Conservation (phyloP, 2,888 invertebrate genomes). For the Nomada hirtipes region DNA sequence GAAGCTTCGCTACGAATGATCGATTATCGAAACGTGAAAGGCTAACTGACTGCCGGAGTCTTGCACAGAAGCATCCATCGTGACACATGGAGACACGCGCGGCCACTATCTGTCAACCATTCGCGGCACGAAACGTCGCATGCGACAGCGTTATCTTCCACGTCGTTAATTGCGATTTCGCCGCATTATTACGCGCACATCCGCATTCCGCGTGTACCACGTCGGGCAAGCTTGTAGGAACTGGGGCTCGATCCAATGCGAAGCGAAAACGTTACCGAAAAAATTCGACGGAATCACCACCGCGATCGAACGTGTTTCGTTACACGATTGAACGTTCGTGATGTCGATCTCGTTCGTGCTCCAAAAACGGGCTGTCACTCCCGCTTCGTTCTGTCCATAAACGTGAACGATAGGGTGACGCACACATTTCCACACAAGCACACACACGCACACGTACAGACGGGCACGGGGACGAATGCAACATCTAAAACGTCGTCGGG, state of each 20-base stretch:
- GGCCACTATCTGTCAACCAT: slow-evolving; percentile 66
- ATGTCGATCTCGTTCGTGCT: neutral
- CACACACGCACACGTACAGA: neutral
- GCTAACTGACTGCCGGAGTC: slow-evolving; percentile 2
- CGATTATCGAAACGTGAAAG: neutral
- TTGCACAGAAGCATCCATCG: slow-evolving; percentile 16
- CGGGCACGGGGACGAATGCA: slow-evolving; percentile 30
- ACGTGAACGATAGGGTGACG: neutral
- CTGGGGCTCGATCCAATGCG: neutral
- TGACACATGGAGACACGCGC: slow-evolving; percentile 27
- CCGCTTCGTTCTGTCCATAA: neutral
- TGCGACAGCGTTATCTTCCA: slow-evolving; percentile 57
- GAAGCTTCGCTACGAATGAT: neutral
- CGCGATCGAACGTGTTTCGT: neutral
- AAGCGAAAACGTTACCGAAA: neutral
- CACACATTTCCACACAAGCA: neutral
- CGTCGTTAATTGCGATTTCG: slow-evolving; percentile 59
- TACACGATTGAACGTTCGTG: slow-evolving; percentile 6
- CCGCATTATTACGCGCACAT: slow-evolving; percentile 24
- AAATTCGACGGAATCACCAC: no score
- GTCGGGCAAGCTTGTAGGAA: neutral
- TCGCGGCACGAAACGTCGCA: slow-evolving; percentile 67
- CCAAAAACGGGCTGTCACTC: neutral
- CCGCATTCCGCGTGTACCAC: slow-evolving; percentile 17
- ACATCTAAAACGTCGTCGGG: slow-evolving; percentile 35